Evolutionary conservation across 2,113 vertebrate genomes (phyloP).

Genomic region (Rhynchopsitta pachyrhyncha): DNA sequence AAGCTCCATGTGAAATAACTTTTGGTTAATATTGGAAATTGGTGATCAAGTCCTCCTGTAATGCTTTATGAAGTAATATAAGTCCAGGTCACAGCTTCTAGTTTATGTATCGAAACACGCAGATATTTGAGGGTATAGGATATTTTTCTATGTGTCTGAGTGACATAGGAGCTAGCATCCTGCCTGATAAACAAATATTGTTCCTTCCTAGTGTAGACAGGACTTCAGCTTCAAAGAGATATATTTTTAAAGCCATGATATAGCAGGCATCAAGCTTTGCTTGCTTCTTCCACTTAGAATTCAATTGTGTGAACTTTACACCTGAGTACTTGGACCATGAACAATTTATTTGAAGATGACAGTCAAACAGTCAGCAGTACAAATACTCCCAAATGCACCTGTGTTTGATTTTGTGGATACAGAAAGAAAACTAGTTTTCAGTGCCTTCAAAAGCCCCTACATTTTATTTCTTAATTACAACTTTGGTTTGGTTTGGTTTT

Average conservation of each 20-base stretch:
- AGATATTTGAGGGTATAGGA: neutral
- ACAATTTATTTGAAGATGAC: slow-evolving; percentile 50
- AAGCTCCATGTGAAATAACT: neutral
- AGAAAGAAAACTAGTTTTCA: neutral
- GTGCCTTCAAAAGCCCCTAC: neutral
- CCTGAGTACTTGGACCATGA: slow-evolving; percentile 32
- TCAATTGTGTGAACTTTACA: slow-evolving; percentile 31
- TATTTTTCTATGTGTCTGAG: neutral
- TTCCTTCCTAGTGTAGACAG: neutral
- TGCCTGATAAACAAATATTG: neutral
- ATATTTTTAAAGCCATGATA: neutral
- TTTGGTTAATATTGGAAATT: neutral
- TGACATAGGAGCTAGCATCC: neutral
- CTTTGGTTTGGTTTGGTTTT: neutral
- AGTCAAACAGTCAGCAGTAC: slow-evolving; percentile 22
- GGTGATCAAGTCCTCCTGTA: neutral
- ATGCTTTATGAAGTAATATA: neutral
- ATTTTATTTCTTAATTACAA: neutral
- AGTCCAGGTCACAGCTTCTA: neutral
- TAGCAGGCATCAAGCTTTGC: slow-evolving; percentile 1
- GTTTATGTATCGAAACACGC: neutral
- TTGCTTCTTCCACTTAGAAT: slow-evolving; percentile 7
- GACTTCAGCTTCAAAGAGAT: neutral
- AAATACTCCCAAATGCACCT: slow-evolving; percentile 16
- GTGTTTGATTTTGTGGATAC: neutral